phyloP scores from a whole-genome alignment of 2,888 invertebrate species.

The Boloria selene region DNA sequence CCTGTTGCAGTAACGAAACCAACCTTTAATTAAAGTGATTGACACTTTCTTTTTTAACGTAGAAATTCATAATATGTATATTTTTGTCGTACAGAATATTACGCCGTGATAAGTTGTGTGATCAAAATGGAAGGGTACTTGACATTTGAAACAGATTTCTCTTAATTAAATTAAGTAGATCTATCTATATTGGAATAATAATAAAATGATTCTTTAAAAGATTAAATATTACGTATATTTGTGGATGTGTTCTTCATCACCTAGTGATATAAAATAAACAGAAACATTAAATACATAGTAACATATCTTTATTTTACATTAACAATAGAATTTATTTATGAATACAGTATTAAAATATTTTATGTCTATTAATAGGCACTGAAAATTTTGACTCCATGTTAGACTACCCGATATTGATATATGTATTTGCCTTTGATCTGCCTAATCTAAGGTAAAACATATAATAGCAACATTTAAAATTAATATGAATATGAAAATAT shows the following conservation, averaged over 20 bases:
- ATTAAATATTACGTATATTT: conserved; percentile 47
- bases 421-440: conserved; percentile 2
- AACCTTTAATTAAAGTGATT: conserved; percentile 9
- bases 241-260: conserved; percentile 49
- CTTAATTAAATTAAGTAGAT: conserved; percentile 73
- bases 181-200: conserved; percentile 51
- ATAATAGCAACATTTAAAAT: conserved; percentile 2
- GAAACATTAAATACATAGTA: conserved; percentile 55
- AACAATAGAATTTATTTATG: conserved; percentile 46
- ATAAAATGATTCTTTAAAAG: conserved; percentile 50
- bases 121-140: conserved; percentile 42
- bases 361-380: conserved; percentile 61
- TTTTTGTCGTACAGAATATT: conserved; percentile 26
- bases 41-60: conserved; percentile 6
- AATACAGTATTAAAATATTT: conserved; percentile 42
- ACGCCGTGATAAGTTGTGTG: conserved; percentile 44
- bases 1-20: conserved; percentile 14
- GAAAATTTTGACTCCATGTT: conserved; percentile 26
- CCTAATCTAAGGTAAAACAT: conserved; percentile 4
- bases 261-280: conserved; percentile 53
- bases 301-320: conserved; percentile 70
- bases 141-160: conserved; percentile 50
- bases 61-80: conserved; percentile 20
- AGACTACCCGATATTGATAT: conserved; percentile 12
- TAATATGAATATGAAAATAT: not conserved